These are phyloP conservation scores for Eristalis intricaria DNA, from an alignment of 2,888 invertebrate genomes.

Conservation along the genomic window DNA sequence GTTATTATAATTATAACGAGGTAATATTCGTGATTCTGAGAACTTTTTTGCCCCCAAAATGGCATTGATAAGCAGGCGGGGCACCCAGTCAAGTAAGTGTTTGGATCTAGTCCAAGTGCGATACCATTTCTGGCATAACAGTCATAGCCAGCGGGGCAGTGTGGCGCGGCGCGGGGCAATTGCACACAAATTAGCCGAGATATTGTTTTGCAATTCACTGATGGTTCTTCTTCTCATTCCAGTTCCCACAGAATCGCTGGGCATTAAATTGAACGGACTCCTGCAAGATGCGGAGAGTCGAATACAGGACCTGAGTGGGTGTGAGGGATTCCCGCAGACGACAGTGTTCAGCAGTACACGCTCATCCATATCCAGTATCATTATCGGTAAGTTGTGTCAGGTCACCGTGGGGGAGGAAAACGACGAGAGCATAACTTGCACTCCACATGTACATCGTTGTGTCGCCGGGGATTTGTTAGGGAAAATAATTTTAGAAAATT, in stretches of 20 bases:
- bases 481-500: conserved; percentile 49
- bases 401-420: not conserved
- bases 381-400: conserved; percentile 81
- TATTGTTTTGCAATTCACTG: conserved; percentile 32
- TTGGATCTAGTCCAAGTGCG: conserved; percentile 21
- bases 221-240: conserved; percentile 20
- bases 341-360: conserved; percentile 78
- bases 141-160: not conserved
- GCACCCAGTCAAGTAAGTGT: not conserved
- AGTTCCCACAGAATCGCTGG: conserved; percentile 85
- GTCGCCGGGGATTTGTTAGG: conserved; percentile 16
- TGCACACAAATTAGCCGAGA: conserved; percentile 13
- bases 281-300: conserved; percentile 92
- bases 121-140: conserved; percentile 3
- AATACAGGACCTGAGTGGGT: conserved; percentile 88
- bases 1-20: conserved; percentile 44
- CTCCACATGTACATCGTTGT: not conserved
- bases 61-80: conserved; percentile 11
- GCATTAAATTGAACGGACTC: conserved; percentile 88
- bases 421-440: not conserved
- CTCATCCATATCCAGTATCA: conserved; percentile 84
- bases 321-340: conserved; percentile 81
- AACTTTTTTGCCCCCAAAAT: not conserved
- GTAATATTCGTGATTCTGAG: conserved; percentile 33
- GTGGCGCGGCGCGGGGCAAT: not conserved